Conservation (phyloP, 2,888 invertebrate genomes). For the Nowickia ferox region DNA sequence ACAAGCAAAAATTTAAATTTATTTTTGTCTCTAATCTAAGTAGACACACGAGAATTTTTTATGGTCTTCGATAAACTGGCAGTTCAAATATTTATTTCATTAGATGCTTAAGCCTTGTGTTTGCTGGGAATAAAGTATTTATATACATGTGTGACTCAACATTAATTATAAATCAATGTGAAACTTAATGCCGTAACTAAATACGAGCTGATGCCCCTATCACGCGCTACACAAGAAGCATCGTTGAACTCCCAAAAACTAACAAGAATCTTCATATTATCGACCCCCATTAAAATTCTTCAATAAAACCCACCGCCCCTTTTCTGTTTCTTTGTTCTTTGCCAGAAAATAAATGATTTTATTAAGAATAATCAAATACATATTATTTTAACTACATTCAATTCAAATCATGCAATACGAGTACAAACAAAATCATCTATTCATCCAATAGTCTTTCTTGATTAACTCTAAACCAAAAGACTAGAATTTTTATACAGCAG, state of each 20-base stretch:
- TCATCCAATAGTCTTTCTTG: neutral
- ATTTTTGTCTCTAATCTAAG: too few species aligned
- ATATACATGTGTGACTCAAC: conserved; percentile 17
- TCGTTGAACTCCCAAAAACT: neutral
- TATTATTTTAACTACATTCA: conserved; percentile 50
- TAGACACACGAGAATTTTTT: too few species aligned
- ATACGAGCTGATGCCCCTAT: conserved; percentile 18
- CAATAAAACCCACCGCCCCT: neutral
- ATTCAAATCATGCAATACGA: conserved; percentile 5
- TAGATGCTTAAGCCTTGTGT: too few species aligned
- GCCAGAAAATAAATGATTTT: conserved; percentile 41
- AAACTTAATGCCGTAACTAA: conserved; percentile 53
- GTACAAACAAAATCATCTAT: neutral
- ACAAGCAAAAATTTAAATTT: neutral
- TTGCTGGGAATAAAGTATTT: neutral
- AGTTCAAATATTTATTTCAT: too few species aligned
- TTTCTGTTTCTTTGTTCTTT: neutral
- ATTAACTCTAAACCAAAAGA: conserved; percentile 4
- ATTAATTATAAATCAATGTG: conserved; percentile 55
- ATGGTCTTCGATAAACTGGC: too few species aligned
- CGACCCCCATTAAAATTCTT: neutral
- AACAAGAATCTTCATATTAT: conserved; percentile 5
- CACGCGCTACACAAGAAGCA: neutral
- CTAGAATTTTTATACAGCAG: conserved; percentile 34
- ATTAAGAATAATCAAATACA: conserved; percentile 66